Conservation (phyloP, 2,113 vertebrate genomes). For the Cavia porcellus region DNA sequence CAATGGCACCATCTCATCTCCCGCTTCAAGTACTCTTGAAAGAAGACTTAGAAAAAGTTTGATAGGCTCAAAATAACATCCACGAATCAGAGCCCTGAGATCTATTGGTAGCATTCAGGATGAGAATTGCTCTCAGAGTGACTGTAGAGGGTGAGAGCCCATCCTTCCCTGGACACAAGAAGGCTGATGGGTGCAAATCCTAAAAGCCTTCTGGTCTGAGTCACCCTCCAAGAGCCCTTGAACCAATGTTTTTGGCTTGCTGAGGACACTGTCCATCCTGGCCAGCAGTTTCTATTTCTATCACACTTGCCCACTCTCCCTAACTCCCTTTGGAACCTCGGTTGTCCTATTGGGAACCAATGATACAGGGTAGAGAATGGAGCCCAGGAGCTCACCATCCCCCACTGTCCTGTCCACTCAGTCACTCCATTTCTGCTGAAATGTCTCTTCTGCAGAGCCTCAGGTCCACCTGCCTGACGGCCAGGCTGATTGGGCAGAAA, state of each 20-base stretch:
- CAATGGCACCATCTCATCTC: background rate
- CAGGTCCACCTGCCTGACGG: background rate
- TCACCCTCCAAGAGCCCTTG: background rate
- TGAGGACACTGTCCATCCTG: background rate
- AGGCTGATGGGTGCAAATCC: background rate
- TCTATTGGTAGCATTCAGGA: background rate
- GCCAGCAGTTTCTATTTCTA: background rate
- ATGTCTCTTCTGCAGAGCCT: background rate
- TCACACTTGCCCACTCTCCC: background rate
- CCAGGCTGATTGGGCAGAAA: background rate
- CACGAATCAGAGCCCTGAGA: background rate
- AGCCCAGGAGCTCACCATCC: background rate
- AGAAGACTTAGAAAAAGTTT: background rate
- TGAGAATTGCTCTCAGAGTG: background rate
- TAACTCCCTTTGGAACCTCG: background rate
- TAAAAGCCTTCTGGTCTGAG: background rate
- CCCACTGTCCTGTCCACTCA: fast-evolving
- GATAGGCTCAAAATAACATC: too few relatives aligned
- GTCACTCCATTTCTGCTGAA: background rate
- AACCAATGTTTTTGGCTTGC: background rate
- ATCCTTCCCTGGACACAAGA: background rate
- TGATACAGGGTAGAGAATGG: fast-evolving
- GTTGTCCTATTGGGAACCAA: background rate
- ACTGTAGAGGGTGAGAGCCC: background rate
- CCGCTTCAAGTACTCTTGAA: background rate